Conservation (phyloP, 2,888 invertebrate genomes). For the Ectemnius continuus region DNA sequence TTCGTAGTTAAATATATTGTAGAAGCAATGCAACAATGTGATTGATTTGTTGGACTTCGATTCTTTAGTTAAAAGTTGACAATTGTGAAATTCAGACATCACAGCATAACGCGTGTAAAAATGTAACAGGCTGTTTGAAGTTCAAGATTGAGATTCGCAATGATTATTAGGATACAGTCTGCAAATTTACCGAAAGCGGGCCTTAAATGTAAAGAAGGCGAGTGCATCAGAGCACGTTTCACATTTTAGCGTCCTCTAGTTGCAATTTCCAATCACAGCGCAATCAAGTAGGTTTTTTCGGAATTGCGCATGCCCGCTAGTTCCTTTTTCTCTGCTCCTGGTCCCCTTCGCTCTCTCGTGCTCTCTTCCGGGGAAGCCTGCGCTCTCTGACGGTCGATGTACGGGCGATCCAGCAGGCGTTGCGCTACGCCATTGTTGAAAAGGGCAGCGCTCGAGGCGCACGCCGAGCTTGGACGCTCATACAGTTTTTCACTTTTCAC, state of each 20-base stretch:
- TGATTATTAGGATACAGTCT: no score
- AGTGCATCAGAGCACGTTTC: conserved; percentile 2
- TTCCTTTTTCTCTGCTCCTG: conserved; percentile 56
- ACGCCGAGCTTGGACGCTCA: conserved; percentile 66
- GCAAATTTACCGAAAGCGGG: no score
- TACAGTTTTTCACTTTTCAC: conserved; percentile 64
- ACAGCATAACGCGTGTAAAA: no score
- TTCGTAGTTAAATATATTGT: no score
- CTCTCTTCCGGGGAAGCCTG: conserved; percentile 57
- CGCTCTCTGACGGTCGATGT: conserved; percentile 57
- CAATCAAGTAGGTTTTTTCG: conserved; percentile 30
- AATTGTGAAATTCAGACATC: no score
- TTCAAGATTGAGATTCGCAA: no score
- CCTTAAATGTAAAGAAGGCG: no score
- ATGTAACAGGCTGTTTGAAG: no score
- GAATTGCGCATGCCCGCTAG: conserved; percentile 58
- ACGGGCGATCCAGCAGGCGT: conserved; percentile 56
- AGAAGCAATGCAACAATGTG: no score
- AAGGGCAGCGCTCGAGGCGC: conserved; percentile 74
- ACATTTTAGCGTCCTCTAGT: conserved; percentile 35
- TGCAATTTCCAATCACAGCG: conserved; percentile 48
- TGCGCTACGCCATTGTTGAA: conserved; percentile 74
- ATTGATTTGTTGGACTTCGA: no score
- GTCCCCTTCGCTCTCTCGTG: conserved; percentile 47
- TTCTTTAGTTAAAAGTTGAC: no score